Conservation (phyloP, 2,113 vertebrate genomes). For the Calyptomena viridis region DNA sequence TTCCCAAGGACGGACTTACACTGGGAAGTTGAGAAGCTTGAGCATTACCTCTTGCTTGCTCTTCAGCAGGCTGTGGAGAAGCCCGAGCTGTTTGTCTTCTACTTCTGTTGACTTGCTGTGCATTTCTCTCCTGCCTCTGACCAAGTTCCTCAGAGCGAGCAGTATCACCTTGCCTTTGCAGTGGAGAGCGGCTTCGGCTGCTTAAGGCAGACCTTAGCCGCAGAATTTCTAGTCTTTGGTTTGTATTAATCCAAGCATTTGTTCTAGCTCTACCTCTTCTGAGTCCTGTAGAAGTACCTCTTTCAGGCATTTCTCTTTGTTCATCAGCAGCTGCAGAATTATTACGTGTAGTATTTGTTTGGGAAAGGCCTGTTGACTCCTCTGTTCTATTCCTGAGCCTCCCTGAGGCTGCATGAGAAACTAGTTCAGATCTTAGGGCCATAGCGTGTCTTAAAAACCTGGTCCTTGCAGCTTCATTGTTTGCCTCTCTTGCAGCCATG, state of each 20-base stretch:
- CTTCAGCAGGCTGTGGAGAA: conserved; percentile 23
- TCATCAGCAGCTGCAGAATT: background rate
- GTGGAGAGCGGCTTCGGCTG: conserved; percentile 85
- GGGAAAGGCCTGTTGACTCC: background rate
- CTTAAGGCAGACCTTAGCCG: conserved; percentile 78
- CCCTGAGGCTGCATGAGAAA: conserved; percentile 20
- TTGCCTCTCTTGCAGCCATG: conserved; percentile 56
- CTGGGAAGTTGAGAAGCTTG: conserved; percentile 53
- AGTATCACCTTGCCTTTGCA: conserved; percentile 69
- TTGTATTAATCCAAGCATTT: conserved; percentile 71
- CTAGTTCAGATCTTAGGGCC: conserved; percentile 62
- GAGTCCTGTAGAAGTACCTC: conserved; percentile 55
- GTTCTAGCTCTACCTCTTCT: conserved; percentile 84
- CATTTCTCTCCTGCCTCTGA: conserved; percentile 44
- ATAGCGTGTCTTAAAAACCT: conserved; percentile 56
- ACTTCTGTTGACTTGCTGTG: conserved; percentile 34
- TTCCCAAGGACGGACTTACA: conserved; percentile 71
- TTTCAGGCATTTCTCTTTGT: conserved; percentile 33
- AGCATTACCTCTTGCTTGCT: background rate
- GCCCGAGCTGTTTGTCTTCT: conserved; percentile 47
- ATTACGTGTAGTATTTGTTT: background rate
- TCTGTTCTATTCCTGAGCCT: conserved; percentile 67
- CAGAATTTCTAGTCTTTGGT: conserved; percentile 78
- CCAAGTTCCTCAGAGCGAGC: background rate
- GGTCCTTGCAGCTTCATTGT: conserved; percentile 44